Base-by-base conservation (phyloP, 2,888 invertebrate species). In the Campopleginae sp. region DNA sequence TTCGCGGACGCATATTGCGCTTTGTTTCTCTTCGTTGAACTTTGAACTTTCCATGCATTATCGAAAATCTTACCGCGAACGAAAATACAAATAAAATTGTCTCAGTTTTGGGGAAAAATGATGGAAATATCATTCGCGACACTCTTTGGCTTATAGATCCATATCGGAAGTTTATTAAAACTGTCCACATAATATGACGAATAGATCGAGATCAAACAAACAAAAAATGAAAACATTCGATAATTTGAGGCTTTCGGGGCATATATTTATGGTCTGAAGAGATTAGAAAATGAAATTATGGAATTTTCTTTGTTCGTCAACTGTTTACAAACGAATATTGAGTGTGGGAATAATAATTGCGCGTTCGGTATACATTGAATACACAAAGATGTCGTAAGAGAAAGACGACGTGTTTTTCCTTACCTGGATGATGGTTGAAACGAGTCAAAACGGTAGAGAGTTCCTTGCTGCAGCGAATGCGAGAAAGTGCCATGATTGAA, bases 401-500 rank as follows among this genome's bases (percentile, higher is more conserved):
- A 23, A 31, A 51, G 42, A 51, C 10, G 23, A 75, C 14, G 12
- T 31, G 19, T 27, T 63, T 72, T 71, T 80, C 85, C 81, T 54
- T 89, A 90, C 91, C 90, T 91, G 87, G 63, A 51, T 88, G 63
- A 54, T 87, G 78, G 31, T 88, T 80, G 23, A 85, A 71, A 19
- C 88, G 89, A 8, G 86, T 80, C 6, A 91, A 82, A 71, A 86
- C 54, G 8, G 75, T 74, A 58, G 89, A 70, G n/a, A 89, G 66
- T 70, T 90, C 86, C 23, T 77, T 79, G 17, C 81, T 83, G 44
- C 82, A 86, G 54, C 86, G 75, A 38, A 90, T 87, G 75, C 89
- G 87, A 42, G 86, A 88, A 23, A 91, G 85, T 42, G 90, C 90
- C 91, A 91, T 91, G 77, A 80, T 80, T 42, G 42, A 31, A 31